Evolutionary conservation across 64 coral and sea anemone genomes (phyloP).

Genomic region (Cladopsammia gracilis): DNA sequence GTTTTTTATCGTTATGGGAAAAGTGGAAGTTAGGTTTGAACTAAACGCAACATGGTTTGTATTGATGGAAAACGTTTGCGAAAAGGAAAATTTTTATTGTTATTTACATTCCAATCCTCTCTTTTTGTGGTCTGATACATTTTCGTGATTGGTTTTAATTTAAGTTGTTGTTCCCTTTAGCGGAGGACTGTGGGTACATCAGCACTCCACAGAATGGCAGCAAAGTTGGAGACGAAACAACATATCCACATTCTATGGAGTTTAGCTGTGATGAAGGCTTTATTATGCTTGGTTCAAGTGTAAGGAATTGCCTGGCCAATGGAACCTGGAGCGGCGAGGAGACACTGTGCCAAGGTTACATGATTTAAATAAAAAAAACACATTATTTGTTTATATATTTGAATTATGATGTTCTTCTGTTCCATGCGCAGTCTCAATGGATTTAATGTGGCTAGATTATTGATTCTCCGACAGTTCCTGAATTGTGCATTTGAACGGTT

Average conservation of each 20-base stretch:
- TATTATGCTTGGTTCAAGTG: constrained; percentile 21
- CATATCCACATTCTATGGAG: constrained; percentile 10
- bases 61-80: no score
- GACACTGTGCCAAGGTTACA: constrained; percentile 41
- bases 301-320: background rate
- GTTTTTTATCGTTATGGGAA: background rate
- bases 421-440: no score
- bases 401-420: no score
- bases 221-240: constrained; percentile 1
- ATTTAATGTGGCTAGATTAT: no score
- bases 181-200: constrained; percentile 59
- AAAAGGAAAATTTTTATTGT: no score
- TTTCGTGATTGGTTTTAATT: background rate
- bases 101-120: no score
- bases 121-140: background rate
- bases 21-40: no score
- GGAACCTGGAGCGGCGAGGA: constrained; percentile 5
- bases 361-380: background rate
- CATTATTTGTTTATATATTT: no score
- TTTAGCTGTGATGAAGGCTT: constrained; percentile 61
- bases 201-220: constrained; percentile 35
- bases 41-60: no score
- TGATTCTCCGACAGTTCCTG: no score
- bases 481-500: no score
- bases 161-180: no score